These are phyloP conservation scores for Erebia aethiops DNA, from an alignment of 2,888 invertebrate genomes.

Conservation along the genomic window DNA sequence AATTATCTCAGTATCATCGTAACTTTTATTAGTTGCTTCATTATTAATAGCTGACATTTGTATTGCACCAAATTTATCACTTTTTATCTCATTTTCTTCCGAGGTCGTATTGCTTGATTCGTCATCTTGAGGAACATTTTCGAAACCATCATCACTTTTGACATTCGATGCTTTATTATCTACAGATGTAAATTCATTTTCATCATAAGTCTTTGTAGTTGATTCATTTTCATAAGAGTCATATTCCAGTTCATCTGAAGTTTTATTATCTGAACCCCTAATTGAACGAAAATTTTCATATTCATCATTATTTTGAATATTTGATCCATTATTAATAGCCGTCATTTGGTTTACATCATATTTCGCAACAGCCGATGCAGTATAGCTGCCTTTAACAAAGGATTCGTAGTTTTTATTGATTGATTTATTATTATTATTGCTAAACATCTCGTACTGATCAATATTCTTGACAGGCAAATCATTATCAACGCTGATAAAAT, in stretches of 20 bases:
- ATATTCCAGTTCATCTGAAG: too few relatives aligned
- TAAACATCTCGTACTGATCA: not conserved
- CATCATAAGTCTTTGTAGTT: too few relatives aligned
- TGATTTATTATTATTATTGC: not conserved
- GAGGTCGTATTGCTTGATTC: not conserved
- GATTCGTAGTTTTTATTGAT: not conserved
- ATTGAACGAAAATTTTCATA: too few relatives aligned
- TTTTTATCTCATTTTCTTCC: not conserved
- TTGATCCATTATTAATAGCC: not conserved
- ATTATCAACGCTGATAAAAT: not conserved
- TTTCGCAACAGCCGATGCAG: not conserved
- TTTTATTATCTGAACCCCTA: too few relatives aligned
- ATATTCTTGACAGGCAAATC: not conserved
- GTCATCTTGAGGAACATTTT: not conserved
- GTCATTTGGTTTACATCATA: not conserved
- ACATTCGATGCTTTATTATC: not conserved
- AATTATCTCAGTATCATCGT: too few relatives aligned
- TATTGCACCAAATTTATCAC: too few relatives aligned
- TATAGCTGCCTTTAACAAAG: not conserved
- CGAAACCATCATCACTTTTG: not conserved
- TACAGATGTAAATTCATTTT: too few relatives aligned
- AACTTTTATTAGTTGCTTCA: too few relatives aligned
- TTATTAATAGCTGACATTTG: too few relatives aligned
- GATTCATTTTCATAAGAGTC: too few relatives aligned
- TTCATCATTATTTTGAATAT: not conserved